These are phyloP conservation scores for Metellina segmentata DNA, from an alignment of 2,888 invertebrate genomes.

Conservation along the genomic window DNA sequence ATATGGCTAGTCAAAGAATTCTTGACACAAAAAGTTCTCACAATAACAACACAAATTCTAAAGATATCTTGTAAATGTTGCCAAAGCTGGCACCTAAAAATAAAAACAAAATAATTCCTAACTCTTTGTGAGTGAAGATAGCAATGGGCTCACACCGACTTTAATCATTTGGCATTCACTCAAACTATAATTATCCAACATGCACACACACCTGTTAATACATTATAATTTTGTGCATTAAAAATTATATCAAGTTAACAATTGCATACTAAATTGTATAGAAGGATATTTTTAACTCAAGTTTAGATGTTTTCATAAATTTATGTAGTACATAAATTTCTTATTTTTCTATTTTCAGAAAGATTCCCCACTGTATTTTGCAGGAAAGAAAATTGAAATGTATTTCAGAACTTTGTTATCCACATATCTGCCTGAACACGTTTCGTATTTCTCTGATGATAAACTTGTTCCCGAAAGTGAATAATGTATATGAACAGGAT, in stretches of 20 bases:
- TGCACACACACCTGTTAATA: too few species aligned
- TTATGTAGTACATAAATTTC: background rate
- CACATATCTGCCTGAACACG: conserved; percentile 88
- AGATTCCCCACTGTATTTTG: conserved; percentile 88
- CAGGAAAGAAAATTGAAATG: conserved; percentile 90
- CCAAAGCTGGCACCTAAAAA: too few species aligned
- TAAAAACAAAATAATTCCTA: too few species aligned
- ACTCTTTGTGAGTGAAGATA: too few species aligned
- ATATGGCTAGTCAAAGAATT: too few species aligned
- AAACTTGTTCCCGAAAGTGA: background rate
- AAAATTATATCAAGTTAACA: background rate
- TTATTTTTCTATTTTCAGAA: conserved; percentile 83
- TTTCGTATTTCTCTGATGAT: conserved; percentile 4
- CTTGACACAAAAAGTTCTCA: too few species aligned
- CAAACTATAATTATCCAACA: too few species aligned
- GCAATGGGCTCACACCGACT: too few species aligned
- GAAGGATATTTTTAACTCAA: background rate
- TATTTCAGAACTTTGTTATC: conserved; percentile 91
- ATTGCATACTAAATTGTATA: background rate
- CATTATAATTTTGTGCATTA: background rate
- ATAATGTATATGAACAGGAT: too few species aligned
- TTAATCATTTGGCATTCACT: too few species aligned
- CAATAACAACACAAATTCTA: too few species aligned
- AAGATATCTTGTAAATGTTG: too few species aligned
- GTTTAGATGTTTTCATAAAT: background rate